A percentile compares a stretch with the other conserved stretches of the same genome.
Evolutionary conservation across 1,140 invertebrate species (phyloP).

Genomic region (Drosophila lowei): DNA sequence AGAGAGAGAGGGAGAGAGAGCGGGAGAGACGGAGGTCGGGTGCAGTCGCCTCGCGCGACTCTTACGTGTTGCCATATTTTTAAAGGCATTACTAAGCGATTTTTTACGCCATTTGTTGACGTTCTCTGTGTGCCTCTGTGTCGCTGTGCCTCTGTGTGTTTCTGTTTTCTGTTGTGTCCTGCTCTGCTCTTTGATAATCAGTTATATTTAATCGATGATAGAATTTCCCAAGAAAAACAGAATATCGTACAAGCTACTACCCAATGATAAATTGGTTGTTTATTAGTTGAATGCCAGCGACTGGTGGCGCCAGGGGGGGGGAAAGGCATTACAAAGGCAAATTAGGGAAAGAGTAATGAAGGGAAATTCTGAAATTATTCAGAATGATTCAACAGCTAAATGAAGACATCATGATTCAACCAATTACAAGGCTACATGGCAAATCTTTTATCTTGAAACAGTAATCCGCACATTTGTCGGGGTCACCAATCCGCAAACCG

Average conservation of each 20-base stretch:
- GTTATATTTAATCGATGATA: slow-evolving; percentile 74
- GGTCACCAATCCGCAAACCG: slow-evolving; percentile 15
- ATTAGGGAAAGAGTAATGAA: too few relatives aligned
- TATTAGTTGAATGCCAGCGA: too few relatives aligned
- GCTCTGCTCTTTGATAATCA: slow-evolving; percentile 64
- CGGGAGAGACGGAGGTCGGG: too few relatives aligned
- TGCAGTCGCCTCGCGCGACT: slow-evolving; percentile 13
- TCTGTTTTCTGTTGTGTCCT: slow-evolving; percentile 27
- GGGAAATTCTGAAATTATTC: not conserved
- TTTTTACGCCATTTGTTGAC: slow-evolving; percentile 63
- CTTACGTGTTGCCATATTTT: slow-evolving; percentile 82
- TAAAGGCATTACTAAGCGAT: slow-evolving; percentile 81
- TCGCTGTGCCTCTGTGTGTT: slow-evolving; percentile 24
- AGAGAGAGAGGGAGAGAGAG: not conserved
- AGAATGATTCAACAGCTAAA: not conserved
- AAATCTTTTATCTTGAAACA: too few relatives aligned
- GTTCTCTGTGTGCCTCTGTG: slow-evolving; percentile 28
- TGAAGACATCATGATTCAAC: not conserved
- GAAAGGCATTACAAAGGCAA: too few relatives aligned
- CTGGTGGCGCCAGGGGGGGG: too few relatives aligned
- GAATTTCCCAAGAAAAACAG: slow-evolving; percentile 34
- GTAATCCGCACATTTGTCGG: slow-evolving; percentile 23
- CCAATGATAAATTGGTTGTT: slow-evolving; percentile 9
- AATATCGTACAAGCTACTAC: not conserved
- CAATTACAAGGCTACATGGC: too few relatives aligned